Conservation (phyloP, 2,113 vertebrate species). For the Motacilla tschutschensis region DNA sequence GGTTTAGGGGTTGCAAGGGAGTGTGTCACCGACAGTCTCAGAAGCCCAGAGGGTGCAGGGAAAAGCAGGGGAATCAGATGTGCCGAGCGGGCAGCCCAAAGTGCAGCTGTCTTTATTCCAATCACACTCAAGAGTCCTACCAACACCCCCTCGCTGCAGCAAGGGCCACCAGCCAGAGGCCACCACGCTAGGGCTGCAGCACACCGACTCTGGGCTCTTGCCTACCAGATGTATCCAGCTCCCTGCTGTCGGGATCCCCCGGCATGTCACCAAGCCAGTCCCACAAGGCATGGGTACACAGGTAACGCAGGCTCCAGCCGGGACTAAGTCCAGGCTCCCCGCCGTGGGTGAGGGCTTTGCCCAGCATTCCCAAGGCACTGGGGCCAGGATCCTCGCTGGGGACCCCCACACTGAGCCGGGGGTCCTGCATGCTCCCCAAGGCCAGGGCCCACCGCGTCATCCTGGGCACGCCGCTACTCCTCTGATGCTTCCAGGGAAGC, state of each 20-base stretch:
- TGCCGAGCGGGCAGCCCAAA: accelerated
- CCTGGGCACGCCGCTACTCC: neutral
- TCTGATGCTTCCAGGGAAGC: neutral
- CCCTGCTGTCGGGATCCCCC: accelerated
- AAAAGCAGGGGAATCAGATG: neutral
- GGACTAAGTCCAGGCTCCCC: neutral
- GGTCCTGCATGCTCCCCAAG: accelerated
- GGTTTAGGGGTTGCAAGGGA: neutral
- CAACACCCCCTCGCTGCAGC: neutral
- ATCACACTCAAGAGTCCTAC: neutral
- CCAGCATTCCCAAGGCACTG: accelerated
- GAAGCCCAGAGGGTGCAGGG: accelerated
- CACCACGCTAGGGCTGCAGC: neutral
- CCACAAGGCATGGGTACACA: accelerated
- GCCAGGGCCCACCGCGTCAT: accelerated
- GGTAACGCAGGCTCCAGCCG: neutral
- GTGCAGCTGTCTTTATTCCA: neutral
- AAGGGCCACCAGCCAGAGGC: neutral
- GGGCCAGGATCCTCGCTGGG: neutral
- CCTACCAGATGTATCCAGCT: neutral
- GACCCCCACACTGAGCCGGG: accelerated
- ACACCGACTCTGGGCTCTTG: neutral
- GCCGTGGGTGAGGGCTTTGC: accelerated
- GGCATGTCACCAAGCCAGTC: neutral
- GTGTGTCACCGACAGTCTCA: neutral